Evolutionary conservation across 2,113 vertebrate species (phyloP), one percentile per base, ranked within the genome.

Genomic region (Mobula birostris): DNA sequence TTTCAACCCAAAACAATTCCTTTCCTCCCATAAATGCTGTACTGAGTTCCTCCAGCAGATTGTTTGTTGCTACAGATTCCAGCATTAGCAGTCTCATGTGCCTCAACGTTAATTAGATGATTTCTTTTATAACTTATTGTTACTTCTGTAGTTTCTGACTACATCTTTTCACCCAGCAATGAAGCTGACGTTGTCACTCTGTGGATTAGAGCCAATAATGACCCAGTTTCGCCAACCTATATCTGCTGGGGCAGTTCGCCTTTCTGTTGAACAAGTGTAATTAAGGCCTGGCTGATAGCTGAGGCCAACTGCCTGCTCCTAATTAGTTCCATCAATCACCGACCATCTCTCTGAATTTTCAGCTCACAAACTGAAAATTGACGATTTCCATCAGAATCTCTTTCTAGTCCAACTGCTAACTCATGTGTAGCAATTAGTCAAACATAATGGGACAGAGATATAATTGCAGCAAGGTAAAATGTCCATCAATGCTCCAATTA

Each of bases 271-370:
- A 66, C 85, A 88, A 66, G 63, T 66, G 58, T 63, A 88, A 88
- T 88, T 88, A 88, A 63, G 58, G 85, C 5, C 12, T 0, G 4
- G 58, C 85, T 88, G 85, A 63, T 63, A 88, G 29, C 85, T 88
- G 85, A 66, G 85, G 19, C 61, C 85, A 63, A 88, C 58, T 88
- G 29, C 29, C 32, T 88, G 85, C 85, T 88, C 27, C 58, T 63
- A 63, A 88, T 88, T 88, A 88, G 85, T 17, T 14, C 58, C 15
- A 88, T 88, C 85, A 88, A 88, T 88, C 85, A 88, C 29, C n/a
- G 11, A 6, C 58, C 61, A 1, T 88, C 27, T 61, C 85, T 66
- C n/a, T 27, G 4, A 1, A 88, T n/a, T 48, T 29, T 6, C 56
- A 87, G 83, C 48, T 87, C 85, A 88, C n/a, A 29, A 29, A 11